Conservation (phyloP, 2,113 vertebrate genomes). For the Nycticorax nycticorax region DNA sequence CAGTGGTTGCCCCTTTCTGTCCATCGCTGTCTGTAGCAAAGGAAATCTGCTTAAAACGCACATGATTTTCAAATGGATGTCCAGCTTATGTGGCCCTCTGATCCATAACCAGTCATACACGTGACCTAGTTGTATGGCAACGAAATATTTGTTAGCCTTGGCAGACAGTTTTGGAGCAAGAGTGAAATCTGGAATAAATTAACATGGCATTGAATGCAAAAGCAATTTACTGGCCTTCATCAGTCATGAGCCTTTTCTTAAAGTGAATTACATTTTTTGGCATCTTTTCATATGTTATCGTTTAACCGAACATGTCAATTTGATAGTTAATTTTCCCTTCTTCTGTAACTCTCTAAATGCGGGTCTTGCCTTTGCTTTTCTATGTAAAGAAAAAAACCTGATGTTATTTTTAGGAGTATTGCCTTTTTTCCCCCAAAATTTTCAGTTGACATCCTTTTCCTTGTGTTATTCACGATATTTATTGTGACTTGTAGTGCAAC, state of each 20-base stretch:
- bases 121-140: not conserved
- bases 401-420: not conserved
- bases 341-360: not conserved
- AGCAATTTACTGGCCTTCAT: not conserved
- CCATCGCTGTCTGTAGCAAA: not conserved
- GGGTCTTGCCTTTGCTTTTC: not conserved
- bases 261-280: not conserved
- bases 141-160: not conserved
- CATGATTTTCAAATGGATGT: not conserved
- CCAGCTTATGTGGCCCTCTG: not conserved
- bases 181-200: not conserved
- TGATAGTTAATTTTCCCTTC: not conserved
- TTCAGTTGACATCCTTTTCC: not conserved
- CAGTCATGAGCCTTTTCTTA: not conserved
- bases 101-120: not conserved
- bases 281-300: not conserved
- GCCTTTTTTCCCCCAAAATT: not conserved
- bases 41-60: not conserved
- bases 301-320: not conserved
- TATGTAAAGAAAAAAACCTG: not conserved
- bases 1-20: not conserved
- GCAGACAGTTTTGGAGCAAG: not conserved
- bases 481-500: not conserved
- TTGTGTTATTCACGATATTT: not conserved
- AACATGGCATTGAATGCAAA: not conserved